Evolutionary conservation across 2,797 vertebrate genomes (phyloP).

Genomic region (Gorsachius magnificus): DNA sequence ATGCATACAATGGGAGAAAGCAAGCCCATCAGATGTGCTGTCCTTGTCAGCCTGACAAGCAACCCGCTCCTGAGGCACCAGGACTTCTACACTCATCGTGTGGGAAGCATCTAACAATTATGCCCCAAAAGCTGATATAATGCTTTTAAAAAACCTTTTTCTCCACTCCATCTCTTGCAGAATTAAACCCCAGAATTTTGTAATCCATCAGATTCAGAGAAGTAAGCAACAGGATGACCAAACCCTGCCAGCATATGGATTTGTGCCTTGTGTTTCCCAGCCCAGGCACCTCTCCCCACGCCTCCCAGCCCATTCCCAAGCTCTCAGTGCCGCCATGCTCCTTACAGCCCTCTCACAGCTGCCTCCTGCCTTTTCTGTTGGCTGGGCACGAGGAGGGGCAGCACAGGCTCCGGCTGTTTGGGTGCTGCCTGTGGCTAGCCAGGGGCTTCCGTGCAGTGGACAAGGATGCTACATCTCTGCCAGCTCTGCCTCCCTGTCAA

Average conservation of each 20-base stretch:
- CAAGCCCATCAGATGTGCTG: background rate
- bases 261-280: background rate
- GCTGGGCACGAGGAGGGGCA: background rate
- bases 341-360: background rate
- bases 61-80: background rate
- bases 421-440: background rate
- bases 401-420: accelerated
- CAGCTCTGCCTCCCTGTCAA: background rate
- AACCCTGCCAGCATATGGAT: background rate
- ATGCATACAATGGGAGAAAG: background rate
- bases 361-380: background rate
- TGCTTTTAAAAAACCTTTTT: background rate
- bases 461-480: background rate
- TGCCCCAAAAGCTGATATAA: background rate
- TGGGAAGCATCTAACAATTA: background rate
- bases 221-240: background rate
- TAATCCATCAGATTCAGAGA: background rate
- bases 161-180: background rate
- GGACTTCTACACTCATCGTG: background rate
- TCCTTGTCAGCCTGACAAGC: background rate
- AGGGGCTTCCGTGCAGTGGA: background rate
- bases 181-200: background rate
- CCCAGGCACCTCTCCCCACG: background rate
- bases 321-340: background rate
- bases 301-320: background rate